Base-by-base conservation (phyloP, 2,113 vertebrate species). In the Microcebus tavaratra region DNA sequence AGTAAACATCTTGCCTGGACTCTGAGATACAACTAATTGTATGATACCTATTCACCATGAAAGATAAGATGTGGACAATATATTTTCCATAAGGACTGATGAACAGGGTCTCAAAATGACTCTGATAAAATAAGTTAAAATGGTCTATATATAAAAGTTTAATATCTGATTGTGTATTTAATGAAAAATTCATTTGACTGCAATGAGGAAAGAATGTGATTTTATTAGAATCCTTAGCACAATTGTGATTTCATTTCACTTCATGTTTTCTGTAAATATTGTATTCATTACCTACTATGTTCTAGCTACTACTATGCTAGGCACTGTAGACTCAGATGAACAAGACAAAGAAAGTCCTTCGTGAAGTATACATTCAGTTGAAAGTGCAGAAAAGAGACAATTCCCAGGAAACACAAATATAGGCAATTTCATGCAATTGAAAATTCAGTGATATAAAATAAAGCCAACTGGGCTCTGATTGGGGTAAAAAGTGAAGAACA, bases 211-310 rank as follows among this genome's bases (percentile, higher is more conserved):
- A 79, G 29, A 12, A 36, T 63, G 73, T 8, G 11, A 88, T 72
- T 89, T 89, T 8, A 73, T 89, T 85, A 84, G 61, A 84, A 92
- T 65, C 83, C 10, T 92, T 88, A 88, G 36, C 36, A 72, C 36
- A 65, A 83, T 55, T 3, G 31, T 48, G 10, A 50, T 29, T 90
- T 80, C 39, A 70, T 85, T 88, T 95, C 25, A 78, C 63, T 67
- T 90, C 31, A 61, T 73, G 50, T 93, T 21, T 67, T 75, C 14
- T 78, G 50, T 20, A 76, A 68, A 76, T 90, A 76, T 53, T 81
- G 70, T 68, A 67, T 68, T 76, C 14, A 27, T 53, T 59, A 36
- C n/a, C 63, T 79, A 23, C 18, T 68, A 1, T 34, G 50, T 34
- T 65, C 1, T 14, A 79, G 42, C 42, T 42, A 42, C 20, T 57